phyloP scores from a whole-genome alignment of 2,797 vertebrate genomes.

The Micropoecilia bifurca region DNA sequence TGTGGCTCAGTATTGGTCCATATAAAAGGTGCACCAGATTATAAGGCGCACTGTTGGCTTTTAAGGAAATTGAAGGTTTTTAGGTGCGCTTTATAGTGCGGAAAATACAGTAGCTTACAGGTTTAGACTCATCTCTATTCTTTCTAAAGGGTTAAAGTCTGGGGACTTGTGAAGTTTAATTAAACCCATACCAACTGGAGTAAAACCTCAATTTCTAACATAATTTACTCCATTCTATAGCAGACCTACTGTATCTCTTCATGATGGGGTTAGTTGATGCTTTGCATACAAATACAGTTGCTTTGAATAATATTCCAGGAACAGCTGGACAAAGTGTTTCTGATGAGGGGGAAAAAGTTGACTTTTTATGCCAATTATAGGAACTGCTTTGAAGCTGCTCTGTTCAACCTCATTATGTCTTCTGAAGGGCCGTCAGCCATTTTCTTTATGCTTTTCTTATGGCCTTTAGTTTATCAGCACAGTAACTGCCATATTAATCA shows the following conservation, averaged over 20 bases:
- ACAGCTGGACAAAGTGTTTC: not conserved
- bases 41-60: too few relatives aligned
- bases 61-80: too few relatives aligned
- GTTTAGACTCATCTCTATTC: not conserved
- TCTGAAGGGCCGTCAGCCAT: not conserved
- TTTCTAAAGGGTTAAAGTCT: not conserved
- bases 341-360: not conserved
- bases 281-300: not conserved
- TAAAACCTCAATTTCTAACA: not conserved
- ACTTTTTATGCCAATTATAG: not conserved
- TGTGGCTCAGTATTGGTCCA: too few relatives aligned
- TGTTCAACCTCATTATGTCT: not conserved
- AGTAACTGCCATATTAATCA: not conserved
- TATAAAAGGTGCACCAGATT: too few relatives aligned
- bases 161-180: not conserved
- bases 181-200: not conserved
- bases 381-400: not conserved
- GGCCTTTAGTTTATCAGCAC: not conserved
- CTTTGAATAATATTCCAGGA: not conserved
- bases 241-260: not conserved
- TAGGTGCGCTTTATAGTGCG: too few relatives aligned
- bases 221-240: not conserved
- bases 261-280: not conserved
- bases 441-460: not conserved
- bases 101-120: not conserved